phyloP scores from a whole-genome alignment of 2,888 invertebrate genomes.

The Heliconius hortense region DNA sequence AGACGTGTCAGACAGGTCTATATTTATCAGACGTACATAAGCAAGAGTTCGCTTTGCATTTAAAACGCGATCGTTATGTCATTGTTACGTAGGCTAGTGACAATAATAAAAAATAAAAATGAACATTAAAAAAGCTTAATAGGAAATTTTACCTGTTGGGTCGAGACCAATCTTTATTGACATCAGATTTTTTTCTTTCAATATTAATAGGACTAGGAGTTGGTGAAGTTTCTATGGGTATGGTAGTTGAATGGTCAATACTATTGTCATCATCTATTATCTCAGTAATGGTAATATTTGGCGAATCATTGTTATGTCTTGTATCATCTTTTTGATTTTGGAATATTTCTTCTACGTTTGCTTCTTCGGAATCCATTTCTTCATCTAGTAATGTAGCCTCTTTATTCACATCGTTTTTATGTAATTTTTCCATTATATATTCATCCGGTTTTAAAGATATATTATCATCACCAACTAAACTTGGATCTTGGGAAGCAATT shows the following conservation, averaged over 20 bases:
- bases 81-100: slow-evolving; percentile 54
- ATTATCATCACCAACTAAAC: slow-evolving; percentile 68
- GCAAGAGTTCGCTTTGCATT: slow-evolving; percentile 75
- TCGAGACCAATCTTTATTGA: slow-evolving; percentile 73
- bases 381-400: slow-evolving; percentile 68
- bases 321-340: slow-evolving; percentile 70
- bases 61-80: slow-evolving; percentile 72
- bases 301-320: slow-evolving; percentile 63
- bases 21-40: slow-evolving; percentile 74
- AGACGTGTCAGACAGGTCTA: slow-evolving; percentile 70
- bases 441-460: slow-evolving; percentile 63
- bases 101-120: slow-evolving; percentile 43
- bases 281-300: slow-evolving; percentile 78
- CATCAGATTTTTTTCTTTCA: slow-evolving; percentile 55
- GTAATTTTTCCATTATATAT: slow-evolving; percentile 73
- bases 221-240: slow-evolving; percentile 72
- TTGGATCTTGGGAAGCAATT: slow-evolving; percentile 74
- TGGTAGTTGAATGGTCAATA: slow-evolving; percentile 57
- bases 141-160: slow-evolving; percentile 69
- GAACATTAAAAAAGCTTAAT: slow-evolving; percentile 30
- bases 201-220: slow-evolving; percentile 67
- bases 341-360: slow-evolving; percentile 73
- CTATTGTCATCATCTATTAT: slow-evolving; percentile 71
- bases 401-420: slow-evolving; percentile 64
- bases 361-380: slow-evolving; percentile 70